Evolutionary conservation across 2,888 invertebrate genomes (phyloP).

Genomic region (Drosophila kokeensis): DNA sequence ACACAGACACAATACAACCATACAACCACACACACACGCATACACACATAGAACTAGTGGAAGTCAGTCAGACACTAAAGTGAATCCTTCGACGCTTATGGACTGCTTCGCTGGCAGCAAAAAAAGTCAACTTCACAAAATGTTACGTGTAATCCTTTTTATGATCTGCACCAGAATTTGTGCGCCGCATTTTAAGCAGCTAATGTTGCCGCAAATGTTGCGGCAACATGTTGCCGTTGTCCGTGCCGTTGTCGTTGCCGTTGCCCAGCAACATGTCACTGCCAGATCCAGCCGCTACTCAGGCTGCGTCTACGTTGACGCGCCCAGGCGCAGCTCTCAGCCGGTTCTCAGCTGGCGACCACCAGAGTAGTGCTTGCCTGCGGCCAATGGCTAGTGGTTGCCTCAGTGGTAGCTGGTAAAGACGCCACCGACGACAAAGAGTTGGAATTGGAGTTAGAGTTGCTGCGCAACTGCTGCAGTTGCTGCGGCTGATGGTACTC

Average conservation of each 20-base stretch:
- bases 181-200: conserved; percentile 74
- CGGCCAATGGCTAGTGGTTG: conserved; percentile 80
- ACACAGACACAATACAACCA: conserved; percentile 22
- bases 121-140: conserved; percentile 68
- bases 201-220: conserved; percentile 26
- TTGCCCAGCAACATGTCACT: conserved; percentile 68
- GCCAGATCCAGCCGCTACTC: conserved; percentile 82
- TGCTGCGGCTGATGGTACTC: conserved; percentile 84
- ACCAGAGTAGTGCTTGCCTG: conserved; percentile 81
- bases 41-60: conserved; percentile 2
- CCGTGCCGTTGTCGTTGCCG: conserved; percentile 11
- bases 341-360: conserved; percentile 84
- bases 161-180: conserved; percentile 74
- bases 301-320: conserved; percentile 64
- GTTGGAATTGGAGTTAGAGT: conserved; percentile 60
- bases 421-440: conserved; percentile 75
- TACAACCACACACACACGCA: conserved; percentile 7
- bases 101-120: conserved; percentile 34
- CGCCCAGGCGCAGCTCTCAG: conserved; percentile 72
- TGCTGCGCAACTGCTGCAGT: conserved; percentile 75
- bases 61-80: conserved; percentile 24
- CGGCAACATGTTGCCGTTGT: conserved; percentile 28
- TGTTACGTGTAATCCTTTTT: conserved; percentile 78
- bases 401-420: conserved; percentile 71
- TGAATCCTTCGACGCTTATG: conserved; percentile 53